phyloP scores from a whole-genome alignment of 2,113 vertebrate genomes.

The Corythoichthys haematopterus region DNA sequence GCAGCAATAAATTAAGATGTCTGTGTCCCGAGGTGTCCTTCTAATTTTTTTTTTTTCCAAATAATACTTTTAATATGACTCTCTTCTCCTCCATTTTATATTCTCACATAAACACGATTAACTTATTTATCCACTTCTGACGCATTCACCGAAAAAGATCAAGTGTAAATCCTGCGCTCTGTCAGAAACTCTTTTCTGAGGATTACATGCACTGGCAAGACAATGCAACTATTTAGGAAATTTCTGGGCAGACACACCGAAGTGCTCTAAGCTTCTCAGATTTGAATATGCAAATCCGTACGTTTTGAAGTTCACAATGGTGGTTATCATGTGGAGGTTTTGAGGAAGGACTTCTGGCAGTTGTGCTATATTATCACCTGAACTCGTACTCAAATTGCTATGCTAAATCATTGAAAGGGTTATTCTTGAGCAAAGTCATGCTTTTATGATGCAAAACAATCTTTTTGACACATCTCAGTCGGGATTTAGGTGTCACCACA shows the following conservation, averaged over 20 bases:
- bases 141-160: slow-evolving; percentile 1
- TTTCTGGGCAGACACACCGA: not conserved
- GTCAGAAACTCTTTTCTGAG: slow-evolving; percentile 11
- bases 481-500: no score
- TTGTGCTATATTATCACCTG: slow-evolving; percentile 34
- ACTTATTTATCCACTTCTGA: not conserved
- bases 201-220: slow-evolving; percentile 7
- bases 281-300: slow-evolving; percentile 39
- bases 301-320: slow-evolving; percentile 6
- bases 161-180: slow-evolving; percentile 14
- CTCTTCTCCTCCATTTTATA: not conserved
- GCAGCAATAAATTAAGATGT: not conserved
- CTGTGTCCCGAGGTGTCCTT: not conserved
- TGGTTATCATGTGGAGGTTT: slow-evolving; percentile 20
- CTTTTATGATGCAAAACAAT: no score
- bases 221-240: slow-evolving; percentile 6
- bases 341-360: slow-evolving; percentile 8
- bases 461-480: no score
- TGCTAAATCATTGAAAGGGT: not conserved
- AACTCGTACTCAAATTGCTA: slow-evolving; percentile 20
- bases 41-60: not conserved
- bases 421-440: no score
- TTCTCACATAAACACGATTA: not conserved
- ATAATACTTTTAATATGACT: not conserved
- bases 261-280: slow-evolving; percentile 5